Evolutionary conservation across 2,888 invertebrate genomes (phyloP).

Genomic region (Globia sparganii): DNA sequence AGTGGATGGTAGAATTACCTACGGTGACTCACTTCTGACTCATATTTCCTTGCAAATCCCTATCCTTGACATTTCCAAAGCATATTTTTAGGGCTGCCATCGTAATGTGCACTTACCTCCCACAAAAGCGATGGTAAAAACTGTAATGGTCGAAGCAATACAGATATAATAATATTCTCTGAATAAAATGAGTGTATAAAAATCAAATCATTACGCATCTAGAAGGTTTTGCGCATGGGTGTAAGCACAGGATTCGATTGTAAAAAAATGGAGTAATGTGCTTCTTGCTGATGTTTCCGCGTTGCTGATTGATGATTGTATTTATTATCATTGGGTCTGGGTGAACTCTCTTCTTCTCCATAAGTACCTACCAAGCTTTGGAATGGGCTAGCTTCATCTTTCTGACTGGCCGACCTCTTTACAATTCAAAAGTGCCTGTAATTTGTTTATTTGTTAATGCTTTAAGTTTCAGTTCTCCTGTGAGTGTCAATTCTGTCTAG

Average conservation of each 20-base stretch:
- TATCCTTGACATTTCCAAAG: conserved; percentile 61
- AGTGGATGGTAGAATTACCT: conserved; percentile 46
- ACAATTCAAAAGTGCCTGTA: neutral
- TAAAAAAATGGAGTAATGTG: conserved; percentile 14
- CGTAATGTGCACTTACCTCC: conserved; percentile 45
- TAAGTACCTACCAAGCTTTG: neutral
- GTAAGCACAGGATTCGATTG: conserved; percentile 19
- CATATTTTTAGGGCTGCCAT: conserved; percentile 59
- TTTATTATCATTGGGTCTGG: neutral
- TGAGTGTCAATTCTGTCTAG: neutral
- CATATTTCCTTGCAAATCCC: conserved; percentile 57
- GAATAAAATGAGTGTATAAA: conserved; percentile 50
- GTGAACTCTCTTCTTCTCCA: neutral
- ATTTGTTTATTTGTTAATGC: neutral
- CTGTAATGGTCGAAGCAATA: conserved; percentile 40
- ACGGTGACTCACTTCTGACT: conserved; percentile 55
- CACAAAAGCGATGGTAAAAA: conserved; percentile 52
- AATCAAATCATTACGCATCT: conserved; percentile 51
- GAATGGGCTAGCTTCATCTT: neutral
- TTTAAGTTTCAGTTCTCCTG: neutral
- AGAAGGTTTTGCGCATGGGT: conserved; percentile 30
- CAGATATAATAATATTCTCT: conserved; percentile 44
- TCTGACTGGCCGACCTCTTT: neutral
- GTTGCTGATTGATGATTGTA: neutral
- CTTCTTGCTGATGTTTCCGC: conserved; percentile 9